Percentiles rank a stretch among this genome's conserved stretches.
Evolutionary conservation across 2,888 invertebrate species (phyloP).

Genomic region (Leucophenga maculata): DNA sequence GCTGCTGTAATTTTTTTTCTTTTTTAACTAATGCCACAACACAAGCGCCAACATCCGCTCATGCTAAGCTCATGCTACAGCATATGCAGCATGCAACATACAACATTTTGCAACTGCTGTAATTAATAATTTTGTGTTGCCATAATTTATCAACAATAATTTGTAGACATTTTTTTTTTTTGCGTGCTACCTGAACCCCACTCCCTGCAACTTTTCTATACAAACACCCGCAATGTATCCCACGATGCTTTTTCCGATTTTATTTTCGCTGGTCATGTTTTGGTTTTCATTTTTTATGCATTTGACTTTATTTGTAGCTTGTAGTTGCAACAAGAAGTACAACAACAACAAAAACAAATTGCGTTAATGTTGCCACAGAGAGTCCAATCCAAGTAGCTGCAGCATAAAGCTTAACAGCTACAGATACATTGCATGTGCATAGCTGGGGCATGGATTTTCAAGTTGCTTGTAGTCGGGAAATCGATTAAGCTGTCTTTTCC

Average conservation of each 20-base stretch:
- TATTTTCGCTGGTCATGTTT: too few relatives aligned
- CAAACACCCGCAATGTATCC: too few relatives aligned
- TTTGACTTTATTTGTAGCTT: constrained; percentile 20
- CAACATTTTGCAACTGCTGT: constrained; percentile 4
- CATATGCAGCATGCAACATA: constrained; percentile 15
- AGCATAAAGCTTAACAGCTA: background rate
- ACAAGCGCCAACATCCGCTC: constrained; percentile 22
- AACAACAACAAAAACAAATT: constrained; percentile 19
- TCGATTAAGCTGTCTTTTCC: constrained; percentile 66
- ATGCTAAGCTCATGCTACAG: background rate
- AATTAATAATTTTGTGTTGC: constrained; percentile 47
- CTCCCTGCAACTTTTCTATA: background rate
- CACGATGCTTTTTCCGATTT: background rate
- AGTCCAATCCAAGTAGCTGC: background rate
- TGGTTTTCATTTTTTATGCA: constrained; percentile 16
- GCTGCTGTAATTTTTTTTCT: background rate
- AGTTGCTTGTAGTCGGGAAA: constrained; percentile 56
- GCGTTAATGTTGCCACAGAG: constrained; percentile 10
- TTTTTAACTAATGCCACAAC: constrained; percentile 12
- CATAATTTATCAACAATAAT: constrained; percentile 64
- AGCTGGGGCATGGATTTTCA: constrained; percentile 33
- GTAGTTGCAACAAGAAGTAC: constrained; percentile 8
- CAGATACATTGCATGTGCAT: constrained; percentile 21
- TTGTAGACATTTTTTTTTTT: constrained; percentile 42
- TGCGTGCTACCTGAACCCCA: background rate